Conservation (phyloP, 2,797 vertebrate genomes). For the Glyptemys insculpta region DNA sequence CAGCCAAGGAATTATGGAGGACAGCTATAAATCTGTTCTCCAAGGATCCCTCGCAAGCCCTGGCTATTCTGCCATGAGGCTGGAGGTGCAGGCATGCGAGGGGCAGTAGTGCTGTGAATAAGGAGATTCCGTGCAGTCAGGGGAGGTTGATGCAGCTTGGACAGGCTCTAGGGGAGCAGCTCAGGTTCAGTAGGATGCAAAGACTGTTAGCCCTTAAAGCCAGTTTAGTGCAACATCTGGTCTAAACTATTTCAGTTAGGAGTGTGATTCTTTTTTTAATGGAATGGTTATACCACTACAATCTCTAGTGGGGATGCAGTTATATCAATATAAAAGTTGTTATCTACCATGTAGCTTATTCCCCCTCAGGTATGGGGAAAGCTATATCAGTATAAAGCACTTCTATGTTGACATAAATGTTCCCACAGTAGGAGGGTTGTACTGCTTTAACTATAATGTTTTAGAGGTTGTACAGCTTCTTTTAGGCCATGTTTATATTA, state of each 20-base stretch:
- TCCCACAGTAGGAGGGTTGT: not conserved
- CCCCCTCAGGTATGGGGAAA: not conserved
- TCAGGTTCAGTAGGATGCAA: conserved; percentile 25
- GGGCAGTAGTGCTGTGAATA: no score
- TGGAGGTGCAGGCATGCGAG: no score
- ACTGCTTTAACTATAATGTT: not conserved
- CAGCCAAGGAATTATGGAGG: no score
- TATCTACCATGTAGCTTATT: not conserved
- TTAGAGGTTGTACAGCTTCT: no score
- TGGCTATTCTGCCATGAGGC: no score
- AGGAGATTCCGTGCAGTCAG: not conserved
- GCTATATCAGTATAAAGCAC: not conserved
- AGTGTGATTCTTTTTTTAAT: not conserved
- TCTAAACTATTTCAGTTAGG: not conserved
- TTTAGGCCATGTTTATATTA: no score
- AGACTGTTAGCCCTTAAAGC: not conserved
- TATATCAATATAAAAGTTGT: not conserved
- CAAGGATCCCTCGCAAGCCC: no score
- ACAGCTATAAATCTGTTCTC: no score
- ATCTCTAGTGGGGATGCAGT: not conserved
- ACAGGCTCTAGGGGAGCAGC: not conserved
- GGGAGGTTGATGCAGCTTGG: not conserved
- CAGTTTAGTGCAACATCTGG: no score
- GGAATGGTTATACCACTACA: not conserved
- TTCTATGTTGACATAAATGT: not conserved